Percentiles rank a stretch among this genome's conserved stretches.
These are phyloP conservation scores for Poeciliopsis turrubarensis DNA, from an alignment of 2,113 vertebrate genomes.

Conservation along the genomic window DNA sequence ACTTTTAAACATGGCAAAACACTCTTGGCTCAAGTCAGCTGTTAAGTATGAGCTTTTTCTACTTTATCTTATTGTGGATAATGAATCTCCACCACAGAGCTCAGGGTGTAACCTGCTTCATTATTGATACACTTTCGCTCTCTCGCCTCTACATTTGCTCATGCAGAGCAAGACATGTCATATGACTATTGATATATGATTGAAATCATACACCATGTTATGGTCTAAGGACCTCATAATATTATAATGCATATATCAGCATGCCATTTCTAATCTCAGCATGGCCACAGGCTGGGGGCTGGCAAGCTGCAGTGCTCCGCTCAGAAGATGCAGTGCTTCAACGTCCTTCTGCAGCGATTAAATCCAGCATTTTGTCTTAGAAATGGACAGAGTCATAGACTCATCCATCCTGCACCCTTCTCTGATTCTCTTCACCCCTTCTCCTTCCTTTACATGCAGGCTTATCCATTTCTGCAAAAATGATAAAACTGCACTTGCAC, in stretches of 20 bases:
- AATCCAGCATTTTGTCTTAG: conserved; percentile 51
- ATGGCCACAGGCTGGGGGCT: conserved; percentile 32
- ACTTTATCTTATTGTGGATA: conserved; percentile 51
- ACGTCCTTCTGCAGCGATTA: conserved; percentile 36
- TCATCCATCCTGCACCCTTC: conserved; percentile 30
- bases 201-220: conserved; percentile 43
- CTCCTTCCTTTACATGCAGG: conserved; percentile 31
- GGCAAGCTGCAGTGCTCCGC: conserved; percentile 30
- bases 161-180: conserved; percentile 10
- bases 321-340: conserved; percentile 27
- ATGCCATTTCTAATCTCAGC: conserved; percentile 27
- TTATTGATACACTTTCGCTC: conserved; percentile 39
- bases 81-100: conserved; percentile 24
- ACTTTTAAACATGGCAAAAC: conserved; percentile 69
- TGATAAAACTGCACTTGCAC: conserved; percentile 56
- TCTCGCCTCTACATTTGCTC: conserved; percentile 13
- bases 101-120: conserved; percentile 40
- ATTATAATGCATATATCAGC: conserved; percentile 53
- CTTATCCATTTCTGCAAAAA: conserved; percentile 45
- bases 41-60: conserved; percentile 60
- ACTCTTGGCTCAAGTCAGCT: conserved; percentile 65
- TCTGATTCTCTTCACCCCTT: conserved; percentile 4
- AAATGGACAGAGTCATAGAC: conserved; percentile 41
- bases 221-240: conserved; percentile 47
- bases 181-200: conserved; percentile 29